phyloP scores from a whole-genome alignment of 2,888 invertebrate species.

The Cantharis rufa region DNA sequence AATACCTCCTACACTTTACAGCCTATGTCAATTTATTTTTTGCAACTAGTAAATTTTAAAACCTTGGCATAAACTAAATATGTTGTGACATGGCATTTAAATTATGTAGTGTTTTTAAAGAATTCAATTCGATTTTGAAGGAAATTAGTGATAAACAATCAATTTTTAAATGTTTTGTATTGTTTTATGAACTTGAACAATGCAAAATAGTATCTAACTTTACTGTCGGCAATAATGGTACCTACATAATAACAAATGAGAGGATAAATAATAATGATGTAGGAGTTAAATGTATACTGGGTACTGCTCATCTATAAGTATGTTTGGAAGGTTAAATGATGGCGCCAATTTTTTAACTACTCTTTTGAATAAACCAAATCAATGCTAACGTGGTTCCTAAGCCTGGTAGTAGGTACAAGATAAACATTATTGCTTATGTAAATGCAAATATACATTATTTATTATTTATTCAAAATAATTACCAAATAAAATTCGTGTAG shows the following conservation, averaged over 20 bases:
- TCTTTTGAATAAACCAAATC: background rate
- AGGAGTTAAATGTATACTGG: background rate
- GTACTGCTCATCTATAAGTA: background rate
- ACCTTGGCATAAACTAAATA: background rate
- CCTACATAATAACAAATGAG: background rate
- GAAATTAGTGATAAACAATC: background rate
- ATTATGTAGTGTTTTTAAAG: background rate
- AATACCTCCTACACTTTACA: background rate
- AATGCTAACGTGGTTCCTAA: background rate
- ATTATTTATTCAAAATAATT: background rate
- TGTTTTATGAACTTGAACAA: background rate
- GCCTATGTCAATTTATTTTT: background rate
- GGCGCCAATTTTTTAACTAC: background rate
- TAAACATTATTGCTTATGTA: background rate
- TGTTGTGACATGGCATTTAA: background rate
- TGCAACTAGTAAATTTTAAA: background rate
- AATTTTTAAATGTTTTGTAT: background rate
- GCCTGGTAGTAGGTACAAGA: background rate
- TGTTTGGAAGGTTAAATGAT: background rate
- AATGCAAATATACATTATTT: background rate
- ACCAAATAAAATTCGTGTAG: background rate
- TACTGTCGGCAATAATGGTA: background rate
- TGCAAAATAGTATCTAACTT: background rate
- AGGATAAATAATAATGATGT: background rate
- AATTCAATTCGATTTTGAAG: background rate